Evolutionary conservation across 2,113 vertebrate species (phyloP).

Genomic region (Gracilinanus agilis): DNA sequence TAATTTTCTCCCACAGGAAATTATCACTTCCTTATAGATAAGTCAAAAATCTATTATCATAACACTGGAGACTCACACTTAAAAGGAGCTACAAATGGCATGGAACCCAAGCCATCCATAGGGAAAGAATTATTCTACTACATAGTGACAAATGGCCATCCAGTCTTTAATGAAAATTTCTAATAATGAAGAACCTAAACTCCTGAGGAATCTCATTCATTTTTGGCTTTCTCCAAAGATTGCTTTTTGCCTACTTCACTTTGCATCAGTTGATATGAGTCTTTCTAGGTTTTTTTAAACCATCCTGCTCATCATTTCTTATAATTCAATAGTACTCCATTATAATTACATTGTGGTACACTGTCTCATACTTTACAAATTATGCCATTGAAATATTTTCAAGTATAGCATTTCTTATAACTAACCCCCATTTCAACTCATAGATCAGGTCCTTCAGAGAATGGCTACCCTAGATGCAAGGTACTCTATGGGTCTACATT

Average conservation of each 20-base stretch:
- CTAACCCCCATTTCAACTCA: not conserved
- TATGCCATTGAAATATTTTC: not conserved
- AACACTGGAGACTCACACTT: not conserved
- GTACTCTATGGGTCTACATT: not conserved
- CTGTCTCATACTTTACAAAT: not conserved
- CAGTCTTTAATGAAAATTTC: not conserved
- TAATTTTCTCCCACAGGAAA: not conserved
- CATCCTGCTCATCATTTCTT: not conserved
- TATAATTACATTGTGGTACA: not conserved
- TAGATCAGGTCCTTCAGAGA: not conserved
- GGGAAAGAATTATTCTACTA: not conserved
- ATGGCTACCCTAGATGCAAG: not conserved
- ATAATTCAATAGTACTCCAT: not conserved
- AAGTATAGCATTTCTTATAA: not conserved
- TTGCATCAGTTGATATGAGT: not conserved
- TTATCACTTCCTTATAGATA: not conserved
- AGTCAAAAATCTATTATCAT: not conserved
- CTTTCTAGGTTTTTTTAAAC: not conserved
- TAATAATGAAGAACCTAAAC: not conserved
- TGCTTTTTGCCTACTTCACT: not conserved
- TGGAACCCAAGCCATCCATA: not conserved
- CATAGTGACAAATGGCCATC: not conserved
- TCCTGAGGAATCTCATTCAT: not conserved
- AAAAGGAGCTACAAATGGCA: not conserved
- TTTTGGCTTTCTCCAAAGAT: not conserved